These are phyloP conservation scores for Hyposoter didymator DNA, from an alignment of 2,888 invertebrate species.

Conservation along the genomic window DNA sequence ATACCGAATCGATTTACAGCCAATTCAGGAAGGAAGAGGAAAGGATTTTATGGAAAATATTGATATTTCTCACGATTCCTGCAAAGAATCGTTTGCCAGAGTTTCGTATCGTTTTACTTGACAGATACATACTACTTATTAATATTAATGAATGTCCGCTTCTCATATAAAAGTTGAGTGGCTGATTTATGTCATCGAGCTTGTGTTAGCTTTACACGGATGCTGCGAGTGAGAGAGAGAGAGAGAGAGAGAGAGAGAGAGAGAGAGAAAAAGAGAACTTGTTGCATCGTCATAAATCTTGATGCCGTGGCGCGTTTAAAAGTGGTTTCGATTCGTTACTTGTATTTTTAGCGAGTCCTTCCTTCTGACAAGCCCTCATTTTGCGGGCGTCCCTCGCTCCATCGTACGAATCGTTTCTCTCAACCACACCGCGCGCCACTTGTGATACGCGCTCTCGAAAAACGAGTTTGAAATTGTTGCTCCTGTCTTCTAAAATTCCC, in stretches of 20 bases:
- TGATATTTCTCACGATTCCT: conserved; percentile 51
- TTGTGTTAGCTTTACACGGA: conserved; percentile 75
- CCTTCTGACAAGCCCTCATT: conserved; percentile 71
- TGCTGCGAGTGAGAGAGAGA: conserved; percentile 66
- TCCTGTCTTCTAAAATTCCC: conserved; percentile 66
- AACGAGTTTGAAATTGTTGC: conserved; percentile 69
- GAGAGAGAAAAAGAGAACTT: conserved; percentile 73
- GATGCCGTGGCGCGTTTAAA: conserved; percentile 79
- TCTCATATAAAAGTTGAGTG: conserved; percentile 72
- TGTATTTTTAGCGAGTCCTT: conserved; percentile 80
- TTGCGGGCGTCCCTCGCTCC: conserved; percentile 60
- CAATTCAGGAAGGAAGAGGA: background rate
- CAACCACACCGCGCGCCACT: conserved; percentile 64
- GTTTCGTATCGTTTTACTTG: conserved; percentile 80
- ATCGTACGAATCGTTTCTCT: conserved; percentile 54
- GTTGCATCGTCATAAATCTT: conserved; percentile 83
- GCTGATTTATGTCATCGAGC: conserved; percentile 81
- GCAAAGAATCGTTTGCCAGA: conserved; percentile 67
- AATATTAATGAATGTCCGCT: conserved; percentile 83
- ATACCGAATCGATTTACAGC: too few relatives aligned
- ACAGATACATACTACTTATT: conserved; percentile 82
- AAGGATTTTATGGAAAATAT: conserved; percentile 14
- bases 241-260: conserved; percentile 30
- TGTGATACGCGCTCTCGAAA: conserved; percentile 67
- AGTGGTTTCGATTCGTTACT: conserved; percentile 83